phyloP scores from a whole-genome alignment of 2,797 vertebrate genomes.

The Pangasius djambal region DNA sequence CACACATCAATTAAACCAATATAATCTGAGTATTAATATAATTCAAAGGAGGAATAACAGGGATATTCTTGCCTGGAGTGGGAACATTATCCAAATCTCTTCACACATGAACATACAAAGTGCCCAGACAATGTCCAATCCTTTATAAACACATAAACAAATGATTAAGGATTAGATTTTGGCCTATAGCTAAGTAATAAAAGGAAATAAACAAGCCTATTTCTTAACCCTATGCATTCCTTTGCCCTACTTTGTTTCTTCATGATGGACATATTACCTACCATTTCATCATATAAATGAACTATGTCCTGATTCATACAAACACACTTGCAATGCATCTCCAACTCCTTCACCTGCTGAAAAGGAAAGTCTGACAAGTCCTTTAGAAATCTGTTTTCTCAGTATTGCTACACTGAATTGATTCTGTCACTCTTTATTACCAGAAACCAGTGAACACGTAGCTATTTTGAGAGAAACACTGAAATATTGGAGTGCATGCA shows the following conservation, averaged over 20 bases:
- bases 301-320: neutral
- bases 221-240: neutral
- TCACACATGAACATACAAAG: neutral
- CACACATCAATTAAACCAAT: neutral
- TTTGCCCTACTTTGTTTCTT: neutral
- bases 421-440: neutral
- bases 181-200: neutral
- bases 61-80: neutral
- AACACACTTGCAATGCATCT: neutral
- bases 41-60: neutral
- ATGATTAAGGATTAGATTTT: neutral
- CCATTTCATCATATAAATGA: neutral
- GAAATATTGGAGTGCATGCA: neutral
- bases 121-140: neutral
- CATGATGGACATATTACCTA: neutral
- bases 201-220: neutral
- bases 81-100: neutral
- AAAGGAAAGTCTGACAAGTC: neutral
- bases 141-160: neutral
- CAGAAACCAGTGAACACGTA: neutral
- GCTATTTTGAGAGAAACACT: neutral
- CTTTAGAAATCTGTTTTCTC: neutral
- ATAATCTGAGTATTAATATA: neutral
- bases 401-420: neutral
- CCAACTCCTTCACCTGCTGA: neutral